A percentile compares a stretch with the other conserved stretches of the same genome.
Evolutionary conservation across 2,888 invertebrate species (phyloP).

Genomic region (Tachina grossa): DNA sequence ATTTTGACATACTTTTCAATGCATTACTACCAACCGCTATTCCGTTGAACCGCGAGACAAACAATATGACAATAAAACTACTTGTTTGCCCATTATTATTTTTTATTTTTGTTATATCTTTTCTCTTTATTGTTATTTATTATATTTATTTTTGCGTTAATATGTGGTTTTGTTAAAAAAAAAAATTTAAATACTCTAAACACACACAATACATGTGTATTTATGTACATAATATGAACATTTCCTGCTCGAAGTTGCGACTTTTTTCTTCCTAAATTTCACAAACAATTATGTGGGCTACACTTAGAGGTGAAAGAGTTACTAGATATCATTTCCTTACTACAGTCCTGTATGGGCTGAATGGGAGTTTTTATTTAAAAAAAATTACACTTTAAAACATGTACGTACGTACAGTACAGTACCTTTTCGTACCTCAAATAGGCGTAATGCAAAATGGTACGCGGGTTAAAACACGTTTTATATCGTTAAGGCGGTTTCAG

Average conservation of each 20-base stretch:
- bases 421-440: too few relatives aligned
- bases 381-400: too few relatives aligned
- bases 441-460: too few relatives aligned
- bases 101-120: slow-evolving; percentile 22
- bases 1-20: slow-evolving; percentile 66
- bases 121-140: slow-evolving; percentile 32
- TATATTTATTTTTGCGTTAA: slow-evolving; percentile 32
- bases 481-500: too few relatives aligned
- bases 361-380: too few relatives aligned
- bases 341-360: too few relatives aligned
- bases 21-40: slow-evolving; percentile 24
- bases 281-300: slow-evolving; percentile 26
- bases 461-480: too few relatives aligned
- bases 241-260: slow-evolving; percentile 41
- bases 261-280: slow-evolving; percentile 7
- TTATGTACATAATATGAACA: slow-evolving; percentile 27
- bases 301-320: slow-evolving; percentile 10
- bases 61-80: slow-evolving; percentile 6
- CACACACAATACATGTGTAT: not conserved
- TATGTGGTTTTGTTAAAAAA: slow-evolving; percentile 49
- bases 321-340: too few relatives aligned
- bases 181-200: slow-evolving; percentile 49
- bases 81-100: slow-evolving; percentile 4
- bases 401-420: too few relatives aligned
- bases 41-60: not conserved